These are phyloP conservation scores for Laterallus jamaicensis DNA, from an alignment of 2,113 vertebrate species.

Conservation along the genomic window DNA sequence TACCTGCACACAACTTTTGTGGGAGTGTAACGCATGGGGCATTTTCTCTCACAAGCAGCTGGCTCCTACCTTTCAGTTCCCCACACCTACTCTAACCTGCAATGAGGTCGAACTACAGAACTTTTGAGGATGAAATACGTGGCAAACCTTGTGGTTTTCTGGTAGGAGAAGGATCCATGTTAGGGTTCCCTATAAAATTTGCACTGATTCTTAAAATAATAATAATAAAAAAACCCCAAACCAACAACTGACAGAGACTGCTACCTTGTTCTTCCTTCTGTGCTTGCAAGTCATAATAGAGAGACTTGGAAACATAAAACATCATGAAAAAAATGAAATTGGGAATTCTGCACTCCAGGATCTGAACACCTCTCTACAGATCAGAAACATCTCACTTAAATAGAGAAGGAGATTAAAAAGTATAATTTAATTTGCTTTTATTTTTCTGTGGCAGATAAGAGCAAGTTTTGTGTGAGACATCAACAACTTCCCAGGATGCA, in stretches of 20 bases:
- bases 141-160: background rate
- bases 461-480: background rate
- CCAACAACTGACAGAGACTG: background rate
- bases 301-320: background rate
- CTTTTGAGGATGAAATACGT: background rate
- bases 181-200: background rate
- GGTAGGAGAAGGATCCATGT: background rate
- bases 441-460: background rate
- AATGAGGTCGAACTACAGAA: background rate
- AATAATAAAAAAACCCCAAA: background rate
- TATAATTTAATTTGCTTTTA: background rate
- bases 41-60: background rate
- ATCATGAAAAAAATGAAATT: background rate
- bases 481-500: background rate
- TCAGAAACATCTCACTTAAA: background rate
- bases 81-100: background rate
- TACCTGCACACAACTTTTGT: background rate
- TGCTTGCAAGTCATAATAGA: background rate
- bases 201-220: background rate
- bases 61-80: background rate
- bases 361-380: background rate
- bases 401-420: background rate
- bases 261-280: background rate
- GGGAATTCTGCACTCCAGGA: background rate
- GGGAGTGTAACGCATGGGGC: background rate